A percentile compares a stretch with the other conserved stretches of the same genome.
These are phyloP conservation scores for Zapornia atra DNA, from an alignment of 2,113 vertebrate species.

Conservation along the genomic window DNA sequence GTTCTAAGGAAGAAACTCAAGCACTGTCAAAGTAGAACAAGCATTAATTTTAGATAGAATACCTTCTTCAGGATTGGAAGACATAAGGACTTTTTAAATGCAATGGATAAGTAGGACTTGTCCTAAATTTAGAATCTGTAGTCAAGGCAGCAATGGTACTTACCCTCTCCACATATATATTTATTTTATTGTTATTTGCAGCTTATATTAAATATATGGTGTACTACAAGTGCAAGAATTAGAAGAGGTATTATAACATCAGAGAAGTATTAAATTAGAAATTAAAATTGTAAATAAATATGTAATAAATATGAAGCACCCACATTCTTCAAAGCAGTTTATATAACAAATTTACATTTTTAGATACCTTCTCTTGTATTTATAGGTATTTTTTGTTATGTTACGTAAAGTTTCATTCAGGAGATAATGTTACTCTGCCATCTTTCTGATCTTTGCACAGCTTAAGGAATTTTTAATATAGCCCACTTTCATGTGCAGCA, in stretches of 20 bases:
- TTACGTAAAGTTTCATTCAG: neutral
- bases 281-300: neutral
- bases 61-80: neutral
- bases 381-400: neutral
- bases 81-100: neutral
- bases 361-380: neutral
- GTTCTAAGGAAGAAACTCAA: neutral
- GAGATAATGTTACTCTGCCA: neutral
- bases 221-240: neutral
- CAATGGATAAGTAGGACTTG: neutral
- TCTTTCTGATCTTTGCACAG: neutral
- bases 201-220: neutral
- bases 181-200: neutral
- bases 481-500: neutral
- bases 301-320: neutral
- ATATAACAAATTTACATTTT: neutral
- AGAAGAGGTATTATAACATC: neutral
- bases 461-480: neutral
- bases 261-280: neutral
- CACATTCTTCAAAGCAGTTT: neutral
- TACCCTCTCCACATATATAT: neutral
- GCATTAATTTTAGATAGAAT: neutral
- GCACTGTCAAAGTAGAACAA: neutral
- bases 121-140: neutral
- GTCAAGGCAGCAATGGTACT: neutral